Base-by-base conservation (phyloP, 2,113 vertebrate species). In the Phoenicopterus ruber region DNA sequence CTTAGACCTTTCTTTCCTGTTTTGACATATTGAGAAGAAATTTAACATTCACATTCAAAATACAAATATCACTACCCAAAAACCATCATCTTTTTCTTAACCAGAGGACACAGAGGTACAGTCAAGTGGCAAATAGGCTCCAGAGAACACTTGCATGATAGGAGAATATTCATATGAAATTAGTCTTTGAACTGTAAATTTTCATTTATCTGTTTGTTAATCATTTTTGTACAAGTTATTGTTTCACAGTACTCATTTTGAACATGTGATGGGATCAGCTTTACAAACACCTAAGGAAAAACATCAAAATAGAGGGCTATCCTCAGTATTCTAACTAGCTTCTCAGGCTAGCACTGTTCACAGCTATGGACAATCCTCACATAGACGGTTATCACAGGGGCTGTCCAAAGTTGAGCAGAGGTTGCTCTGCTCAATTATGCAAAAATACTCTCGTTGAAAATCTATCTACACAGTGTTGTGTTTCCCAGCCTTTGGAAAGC, bases 11-110 rank as follows among this genome's bases (percentile, higher is more conserved):
- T 86, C 77, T 81, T 86, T 92, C 52, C 49, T 85, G 34, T 94
- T 97, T 91, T 87, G 93, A 94, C 66, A 94, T 65, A 87, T 62
- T 72, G 79, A n/a, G 83, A 86, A 89, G 36, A 72, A 93, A 89
- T 58, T 24, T 47, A 89, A 79, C 29, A 70, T 54, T 70, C 58
- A 73, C 19, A 44, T 67, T 94, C 57, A 94, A 94, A 93, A 89
- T 28, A 91, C 44, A 86, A 93, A 91, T 79, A 72, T 44, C 36
- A 9, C 40, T 74, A 67, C 36, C n/a, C 38, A 40, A 93, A 93
- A 15, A 9, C 0, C 32, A 77, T 28, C 14, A 84, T 32, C 9
- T 69, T 92, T 86, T 82, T 63, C 57, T 72, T 54, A 65, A 52
- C 25, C 62, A 84, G 49, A 71, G 49, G 46, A 86, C 65, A 88